Percentiles rank a stretch among this genome's conserved stretches.
Evolutionary conservation across 2,888 invertebrate genomes (phyloP).

Genomic region (Aphodius granarius): DNA sequence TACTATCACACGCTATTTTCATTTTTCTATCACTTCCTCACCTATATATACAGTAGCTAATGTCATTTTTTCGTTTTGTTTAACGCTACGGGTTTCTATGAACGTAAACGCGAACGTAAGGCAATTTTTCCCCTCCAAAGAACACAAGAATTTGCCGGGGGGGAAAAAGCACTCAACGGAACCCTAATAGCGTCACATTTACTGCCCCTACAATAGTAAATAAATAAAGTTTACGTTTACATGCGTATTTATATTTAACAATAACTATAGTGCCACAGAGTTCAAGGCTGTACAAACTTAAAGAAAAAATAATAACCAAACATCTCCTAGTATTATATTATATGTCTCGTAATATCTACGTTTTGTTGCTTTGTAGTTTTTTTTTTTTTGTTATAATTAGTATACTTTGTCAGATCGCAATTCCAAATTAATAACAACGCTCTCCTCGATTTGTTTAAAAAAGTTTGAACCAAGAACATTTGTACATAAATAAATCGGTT

Average conservation of each 20-base stretch:
- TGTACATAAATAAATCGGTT: neutral
- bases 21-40: constrained; percentile 8
- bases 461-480: neutral
- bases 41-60: constrained; percentile 41
- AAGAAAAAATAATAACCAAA: constrained; percentile 7
- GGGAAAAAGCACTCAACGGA: neutral
- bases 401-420: neutral
- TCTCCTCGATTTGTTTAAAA: neutral
- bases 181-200: neutral
- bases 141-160: neutral
- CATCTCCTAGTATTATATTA: neutral
- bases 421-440: neutral
- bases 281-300: constrained; percentile 15
- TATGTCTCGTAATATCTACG: neutral
- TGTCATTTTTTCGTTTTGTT: constrained; percentile 45
- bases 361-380: too few species aligned
- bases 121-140: constrained; percentile 18
- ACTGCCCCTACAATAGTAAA: constrained; percentile 13
- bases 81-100: constrained; percentile 32
- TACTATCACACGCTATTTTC: constrained; percentile 24
- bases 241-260: constrained; percentile 19
- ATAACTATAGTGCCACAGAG: constrained; percentile 25
- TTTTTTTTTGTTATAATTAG: constrained; percentile 1
- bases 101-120: constrained; percentile 30
- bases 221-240: constrained; percentile 27